Evolutionary conservation across 2,797 vertebrate genomes (phyloP), one percentile per base, ranked within the genome.

Genomic region (Pelochelys cantorii): DNA sequence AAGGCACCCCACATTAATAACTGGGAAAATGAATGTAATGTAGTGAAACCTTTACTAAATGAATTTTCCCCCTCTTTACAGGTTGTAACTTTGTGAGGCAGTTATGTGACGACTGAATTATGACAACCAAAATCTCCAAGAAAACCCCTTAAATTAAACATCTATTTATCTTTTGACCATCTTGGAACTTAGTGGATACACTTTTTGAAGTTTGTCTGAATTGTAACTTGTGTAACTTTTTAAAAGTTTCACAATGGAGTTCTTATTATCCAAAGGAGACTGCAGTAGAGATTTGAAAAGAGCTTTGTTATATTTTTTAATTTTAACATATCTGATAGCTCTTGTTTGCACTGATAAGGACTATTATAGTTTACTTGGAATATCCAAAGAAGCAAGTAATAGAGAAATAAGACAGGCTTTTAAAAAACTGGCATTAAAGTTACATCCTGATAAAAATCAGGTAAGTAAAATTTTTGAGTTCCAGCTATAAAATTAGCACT

Each of bases 401-500:
- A 98, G 99, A 96, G 99, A 99, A 98, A 99, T 99, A 87, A 97
- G 99, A 79, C 99, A 98, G 88, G 99, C 99, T 10, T 99, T 99
- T 95, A 99, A 99, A 97, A 99, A 99, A 97, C 97, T 99, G 88
- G 99, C 99, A 4, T 97, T 99, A 56, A 99, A 98, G 81, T 98
- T 99, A 97, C 99, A 99, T 97, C 99, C 99, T 13, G 99, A 99
- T 97, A 99, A 99, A 97, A 99, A 99, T 96, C 99, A 99, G 20
- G 99, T 99, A 96, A 96, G 98, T 98, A 86, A 52, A 27, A 4
- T 93, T 48, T 88, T 90, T 79, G 85, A 20, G 17, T 85, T 57
- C 53, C 15, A 83, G 14, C 52, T 25, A 77, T 27, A 77, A 77
- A 42, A 13, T 23, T 22, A 77, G 20, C 74, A 77, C 9, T 37